These are phyloP conservation scores for Caenorhabditis afra DNA, from an alignment of 2,888 invertebrate genomes.

Conservation along the genomic window DNA sequence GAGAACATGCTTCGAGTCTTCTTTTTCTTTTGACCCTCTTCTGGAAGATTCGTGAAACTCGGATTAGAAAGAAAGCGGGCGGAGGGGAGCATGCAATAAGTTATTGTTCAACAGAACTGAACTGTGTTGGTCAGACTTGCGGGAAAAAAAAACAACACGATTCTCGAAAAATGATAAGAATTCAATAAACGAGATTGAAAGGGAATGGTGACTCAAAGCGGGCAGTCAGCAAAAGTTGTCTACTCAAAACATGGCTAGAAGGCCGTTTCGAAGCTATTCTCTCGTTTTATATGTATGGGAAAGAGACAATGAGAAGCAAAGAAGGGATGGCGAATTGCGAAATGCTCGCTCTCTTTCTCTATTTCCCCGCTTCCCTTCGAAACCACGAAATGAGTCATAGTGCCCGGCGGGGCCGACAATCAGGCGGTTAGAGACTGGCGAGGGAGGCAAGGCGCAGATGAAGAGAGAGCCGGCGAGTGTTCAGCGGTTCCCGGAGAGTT, in stretches of 20 bases:
- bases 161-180: not conserved
- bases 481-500: constrained; percentile 28
- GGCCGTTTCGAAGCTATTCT: not conserved
- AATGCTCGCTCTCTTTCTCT: constrained; percentile 23
- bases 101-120: not conserved
- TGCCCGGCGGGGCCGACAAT: constrained; percentile 38
- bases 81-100: not conserved
- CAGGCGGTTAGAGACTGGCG: constrained; percentile 38
- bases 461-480: constrained; percentile 18
- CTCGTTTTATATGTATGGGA: constrained; percentile 24
- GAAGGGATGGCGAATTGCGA: constrained; percentile 40
- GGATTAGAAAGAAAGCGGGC: not conserved
- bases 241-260: too few relatives aligned
- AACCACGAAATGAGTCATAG: constrained; percentile 31
- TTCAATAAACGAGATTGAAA: not conserved
- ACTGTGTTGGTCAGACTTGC: too few relatives aligned
- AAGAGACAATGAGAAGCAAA: constrained; percentile 13
- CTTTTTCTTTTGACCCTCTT: constrained; percentile 62
- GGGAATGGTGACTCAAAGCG: not conserved
- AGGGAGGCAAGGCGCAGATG: constrained; percentile 26
- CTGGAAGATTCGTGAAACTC: constrained; percentile 29
- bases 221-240: not conserved
- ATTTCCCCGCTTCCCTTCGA: constrained; percentile 25
- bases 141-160: not conserved
- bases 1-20: constrained; percentile 76